Evolutionary conservation across 2,797 vertebrate species (phyloP), one percentile per base, ranked within the genome.

Genomic region (Danio albolineatus): DNA sequence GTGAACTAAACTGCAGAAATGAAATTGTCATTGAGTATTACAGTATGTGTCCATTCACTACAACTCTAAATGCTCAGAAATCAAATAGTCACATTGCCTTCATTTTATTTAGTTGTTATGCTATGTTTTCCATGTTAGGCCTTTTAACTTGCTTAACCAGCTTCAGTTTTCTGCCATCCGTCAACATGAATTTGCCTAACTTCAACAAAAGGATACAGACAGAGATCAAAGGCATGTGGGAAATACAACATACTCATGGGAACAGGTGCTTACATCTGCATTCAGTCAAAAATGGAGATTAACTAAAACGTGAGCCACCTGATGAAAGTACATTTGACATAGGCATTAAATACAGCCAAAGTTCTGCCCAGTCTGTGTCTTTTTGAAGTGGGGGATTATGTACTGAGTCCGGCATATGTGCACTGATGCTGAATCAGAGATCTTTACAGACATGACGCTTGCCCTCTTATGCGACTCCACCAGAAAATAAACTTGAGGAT

Each of bases 401-500:
- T 60, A 72, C 72, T 61, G 28, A 44, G 59, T 41, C 65, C 9
- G 49, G 19, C 51, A 21, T 61, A 79, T 62, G 72, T 48, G 16
- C 53, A 14, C 13, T 64, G 36, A 67, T 56, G 76, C 62, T 74
- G 64, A 80, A 66, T 76, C 39, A 81, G 67, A 46, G 17, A 60
- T 60, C 64, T 74, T 53, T 41, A n/a, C n/a, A 36, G 53, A 66
- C 5, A 39, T 44, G 16, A 10, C 13, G 10, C 44, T 53, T 56
- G 56, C 48, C 16, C 57, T 51, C 38, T 73, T 64, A 66, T 51
- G 9, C 66, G 78, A 41, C 62, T 70, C 72, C 7, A 66, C 16
- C 66, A 77, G 75, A 86, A 84, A 85, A 89, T 82, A 89, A 85
- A 85, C 81, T 81, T 56, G 36, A 28, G 81, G 77, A 85, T 85